phyloP scores from a whole-genome alignment of 2,113 vertebrate species.

The Morone saxatilis region DNA sequence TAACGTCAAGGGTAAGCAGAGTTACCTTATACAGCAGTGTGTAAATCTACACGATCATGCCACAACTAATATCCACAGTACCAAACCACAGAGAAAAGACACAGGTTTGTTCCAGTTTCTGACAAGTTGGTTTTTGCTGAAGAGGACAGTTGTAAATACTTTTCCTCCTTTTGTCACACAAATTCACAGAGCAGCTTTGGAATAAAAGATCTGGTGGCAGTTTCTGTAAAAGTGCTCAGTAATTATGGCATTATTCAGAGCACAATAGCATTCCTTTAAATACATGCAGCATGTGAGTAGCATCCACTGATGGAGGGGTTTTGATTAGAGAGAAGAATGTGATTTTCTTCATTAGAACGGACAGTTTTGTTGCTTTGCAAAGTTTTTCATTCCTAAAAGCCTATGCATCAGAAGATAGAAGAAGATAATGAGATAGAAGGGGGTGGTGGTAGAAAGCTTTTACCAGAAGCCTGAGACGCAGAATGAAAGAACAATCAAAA shows the following conservation, averaged over 20 bases:
- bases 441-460: constrained; percentile 54
- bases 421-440: constrained; percentile 67
- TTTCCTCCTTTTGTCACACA: constrained; percentile 24
- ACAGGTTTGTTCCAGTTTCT: background rate
- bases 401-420: constrained; percentile 57
- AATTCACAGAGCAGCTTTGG: constrained; percentile 27
- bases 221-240: constrained; percentile 57
- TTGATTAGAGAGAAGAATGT: constrained; percentile 65
- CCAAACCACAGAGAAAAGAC: background rate
- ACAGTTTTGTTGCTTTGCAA: constrained; percentile 55
- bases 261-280: constrained; percentile 65
- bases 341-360: constrained; percentile 66
- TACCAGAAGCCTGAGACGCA: constrained; percentile 61
- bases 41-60: background rate
- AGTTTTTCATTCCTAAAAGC: constrained; percentile 75
- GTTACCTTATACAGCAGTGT: background rate
- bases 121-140: constrained; percentile 40
- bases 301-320: constrained; percentile 56
- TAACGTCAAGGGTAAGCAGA: background rate
- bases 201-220: constrained; percentile 55
- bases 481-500: constrained; percentile 60
- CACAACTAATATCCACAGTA: background rate
- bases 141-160: constrained; percentile 45
- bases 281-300: constrained; percentile 43
- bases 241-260: constrained; percentile 72